Evolutionary conservation across 2,113 vertebrate genomes (phyloP).

Genomic region (Bos javanicus): DNA sequence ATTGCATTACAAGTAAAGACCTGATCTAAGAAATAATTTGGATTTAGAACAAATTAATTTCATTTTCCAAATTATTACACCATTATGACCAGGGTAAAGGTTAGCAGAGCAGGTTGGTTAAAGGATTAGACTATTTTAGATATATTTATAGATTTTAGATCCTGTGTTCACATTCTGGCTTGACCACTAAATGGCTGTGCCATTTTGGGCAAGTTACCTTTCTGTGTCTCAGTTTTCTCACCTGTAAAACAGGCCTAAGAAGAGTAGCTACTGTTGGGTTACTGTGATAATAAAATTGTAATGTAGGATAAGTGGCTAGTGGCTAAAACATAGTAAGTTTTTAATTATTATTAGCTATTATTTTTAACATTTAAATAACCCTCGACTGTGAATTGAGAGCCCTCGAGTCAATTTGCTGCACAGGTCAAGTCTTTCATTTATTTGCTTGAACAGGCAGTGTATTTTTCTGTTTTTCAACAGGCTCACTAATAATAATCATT

Average conservation of each 20-base stretch:
- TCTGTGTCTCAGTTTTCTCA: background rate
- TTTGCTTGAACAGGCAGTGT: background rate
- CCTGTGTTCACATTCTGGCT: background rate
- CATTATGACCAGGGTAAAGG: background rate
- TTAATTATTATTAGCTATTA: background rate
- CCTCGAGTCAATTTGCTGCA: background rate
- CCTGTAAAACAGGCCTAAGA: background rate
- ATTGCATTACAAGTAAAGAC: background rate
- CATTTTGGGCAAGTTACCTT: background rate
- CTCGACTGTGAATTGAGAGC: background rate
- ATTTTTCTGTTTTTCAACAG: background rate
- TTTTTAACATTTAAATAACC: background rate
- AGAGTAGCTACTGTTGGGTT: background rate
- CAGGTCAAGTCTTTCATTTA: background rate
- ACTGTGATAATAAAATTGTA: background rate
- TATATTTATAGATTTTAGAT: background rate
- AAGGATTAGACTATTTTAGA: background rate
- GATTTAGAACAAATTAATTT: background rate
- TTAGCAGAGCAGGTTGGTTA: background rate
- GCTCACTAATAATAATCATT: background rate
- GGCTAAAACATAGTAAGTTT: background rate
- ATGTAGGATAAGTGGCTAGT: background rate
- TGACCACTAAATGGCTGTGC: background rate
- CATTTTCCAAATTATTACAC: background rate
- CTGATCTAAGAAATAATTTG: background rate